A percentile compares a stretch with the other conserved stretches of the same genome.
phyloP scores from a whole-genome alignment of 2,888 invertebrate species.

The Coenonympha glycerion region DNA sequence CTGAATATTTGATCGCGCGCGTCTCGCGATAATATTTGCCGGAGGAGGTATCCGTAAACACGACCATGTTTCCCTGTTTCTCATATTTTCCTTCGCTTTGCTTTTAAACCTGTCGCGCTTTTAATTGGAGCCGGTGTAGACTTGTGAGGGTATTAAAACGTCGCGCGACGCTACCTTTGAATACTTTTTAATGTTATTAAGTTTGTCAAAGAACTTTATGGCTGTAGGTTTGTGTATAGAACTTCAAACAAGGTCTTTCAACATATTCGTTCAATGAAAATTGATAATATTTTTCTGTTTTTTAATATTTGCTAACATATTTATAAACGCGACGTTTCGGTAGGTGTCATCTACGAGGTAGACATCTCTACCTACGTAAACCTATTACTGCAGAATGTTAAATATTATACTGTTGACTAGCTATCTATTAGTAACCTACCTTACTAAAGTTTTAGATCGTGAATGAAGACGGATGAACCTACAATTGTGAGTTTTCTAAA shows the following conservation, averaged over 20 bases:
- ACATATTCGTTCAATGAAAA: slow-evolving; percentile 6
- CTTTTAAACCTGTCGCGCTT: slow-evolving; percentile 69
- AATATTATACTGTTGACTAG: too few species aligned
- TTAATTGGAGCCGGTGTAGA: slow-evolving; percentile 71
- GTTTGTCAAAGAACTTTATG: slow-evolving; percentile 60
- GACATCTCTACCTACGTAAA: too few species aligned
- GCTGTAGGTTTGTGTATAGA: slow-evolving; percentile 20
- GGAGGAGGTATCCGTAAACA: slow-evolving; percentile 74
- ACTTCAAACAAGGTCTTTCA: slow-evolving; percentile 34
- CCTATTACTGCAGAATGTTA: too few species aligned
- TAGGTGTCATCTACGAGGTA: too few species aligned
- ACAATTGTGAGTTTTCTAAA: too few species aligned
- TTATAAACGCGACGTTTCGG: too few species aligned
- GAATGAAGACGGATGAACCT: too few species aligned
- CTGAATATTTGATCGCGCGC: slow-evolving; percentile 74
- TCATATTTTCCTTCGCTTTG: slow-evolving; percentile 63
- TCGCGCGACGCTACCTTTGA: slow-evolving; percentile 61
- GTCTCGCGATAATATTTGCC: slow-evolving; percentile 75
- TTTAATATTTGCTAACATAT: not conserved
- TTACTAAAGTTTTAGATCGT: too few species aligned
- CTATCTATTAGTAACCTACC: too few species aligned
- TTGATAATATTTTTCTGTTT: not conserved
- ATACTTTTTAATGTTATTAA: slow-evolving; percentile 66
- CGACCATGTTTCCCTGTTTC: slow-evolving; percentile 66
- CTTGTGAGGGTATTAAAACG: slow-evolving; percentile 73